phyloP scores from a whole-genome alignment of 2,888 invertebrate genomes.

The Agonopterix heracliana region DNA sequence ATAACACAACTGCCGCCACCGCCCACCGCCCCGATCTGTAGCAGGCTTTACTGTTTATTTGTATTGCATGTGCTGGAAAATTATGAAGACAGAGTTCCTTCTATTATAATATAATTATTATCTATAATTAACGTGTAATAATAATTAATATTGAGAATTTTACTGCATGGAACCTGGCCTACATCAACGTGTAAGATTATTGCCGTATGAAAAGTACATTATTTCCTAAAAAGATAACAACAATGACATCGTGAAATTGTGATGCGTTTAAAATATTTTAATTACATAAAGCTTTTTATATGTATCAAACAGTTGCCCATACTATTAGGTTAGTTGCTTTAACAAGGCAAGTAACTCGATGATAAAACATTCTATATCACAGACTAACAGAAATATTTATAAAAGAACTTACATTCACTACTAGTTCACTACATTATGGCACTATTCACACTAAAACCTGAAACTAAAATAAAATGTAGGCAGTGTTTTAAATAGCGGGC shows the following conservation, averaged over 20 bases:
- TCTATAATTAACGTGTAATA: too few species aligned
- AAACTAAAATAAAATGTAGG: constrained; percentile 39
- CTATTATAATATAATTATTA: too few species aligned
- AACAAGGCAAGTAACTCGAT: constrained; percentile 55
- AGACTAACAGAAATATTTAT: constrained; percentile 65
- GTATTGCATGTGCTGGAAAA: too few species aligned
- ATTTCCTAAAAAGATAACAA: not conserved
- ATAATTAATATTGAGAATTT: not conserved
- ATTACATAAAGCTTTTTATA: constrained; percentile 6
- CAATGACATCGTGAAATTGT: not conserved
- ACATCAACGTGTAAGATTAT: not conserved
- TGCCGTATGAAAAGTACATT: not conserved
- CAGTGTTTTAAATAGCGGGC: constrained; percentile 34
- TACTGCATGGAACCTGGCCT: not conserved
- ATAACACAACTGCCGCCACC: too few species aligned
- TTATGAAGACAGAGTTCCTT: too few species aligned
- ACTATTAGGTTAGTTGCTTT: constrained; percentile 23
- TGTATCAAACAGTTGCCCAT: constrained; percentile 16
- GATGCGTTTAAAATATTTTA: not conserved
- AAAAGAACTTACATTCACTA: constrained; percentile 52
- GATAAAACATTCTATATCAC: constrained; percentile 63
- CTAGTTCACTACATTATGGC: constrained; percentile 52
- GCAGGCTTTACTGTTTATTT: too few species aligned
- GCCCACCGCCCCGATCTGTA: too few species aligned
- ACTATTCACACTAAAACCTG: constrained; percentile 58